A percentile compares a stretch with the other conserved stretches of the same genome.
Conservation (phyloP, 2,113 vertebrate species). For the Narcine bancroftii region DNA sequence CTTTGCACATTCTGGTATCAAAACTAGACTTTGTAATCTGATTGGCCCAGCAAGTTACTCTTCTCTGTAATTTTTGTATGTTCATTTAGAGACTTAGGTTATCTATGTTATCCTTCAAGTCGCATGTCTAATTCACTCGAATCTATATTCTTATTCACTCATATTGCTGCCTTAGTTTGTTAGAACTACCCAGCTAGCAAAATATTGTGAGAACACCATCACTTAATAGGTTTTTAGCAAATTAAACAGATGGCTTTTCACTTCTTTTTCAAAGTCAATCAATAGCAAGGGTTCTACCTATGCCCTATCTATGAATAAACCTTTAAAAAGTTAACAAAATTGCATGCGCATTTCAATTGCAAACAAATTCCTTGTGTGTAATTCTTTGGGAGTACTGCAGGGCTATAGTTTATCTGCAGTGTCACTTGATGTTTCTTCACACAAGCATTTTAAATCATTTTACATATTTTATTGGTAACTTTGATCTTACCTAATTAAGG, state of each 20-base stretch:
- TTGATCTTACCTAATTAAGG: background rate
- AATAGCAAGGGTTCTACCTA: too few relatives aligned
- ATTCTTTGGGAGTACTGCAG: background rate
- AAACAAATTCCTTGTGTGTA: background rate
- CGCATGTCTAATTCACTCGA: background rate
- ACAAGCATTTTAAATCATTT: background rate
- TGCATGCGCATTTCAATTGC: background rate
- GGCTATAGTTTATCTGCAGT: background rate
- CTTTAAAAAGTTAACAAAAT: background rate
- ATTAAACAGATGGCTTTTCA: background rate
- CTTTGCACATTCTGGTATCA: background rate
- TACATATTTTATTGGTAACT: background rate
- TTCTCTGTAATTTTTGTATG: background rate
- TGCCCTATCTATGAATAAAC: background rate
- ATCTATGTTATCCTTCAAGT: background rate
- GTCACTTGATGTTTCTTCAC: background rate
- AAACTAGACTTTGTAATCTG: background rate
- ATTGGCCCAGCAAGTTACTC: background rate
- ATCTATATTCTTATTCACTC: background rate
- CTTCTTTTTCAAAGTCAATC: background rate
- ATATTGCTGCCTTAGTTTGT: background rate
- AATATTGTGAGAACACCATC: background rate
- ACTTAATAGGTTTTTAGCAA: background rate
- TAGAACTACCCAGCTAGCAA: background rate
- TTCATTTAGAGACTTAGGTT: background rate